Base-by-base conservation (phyloP, 2,888 invertebrate genomes). In the Leptinotarsa peninsularis region DNA sequence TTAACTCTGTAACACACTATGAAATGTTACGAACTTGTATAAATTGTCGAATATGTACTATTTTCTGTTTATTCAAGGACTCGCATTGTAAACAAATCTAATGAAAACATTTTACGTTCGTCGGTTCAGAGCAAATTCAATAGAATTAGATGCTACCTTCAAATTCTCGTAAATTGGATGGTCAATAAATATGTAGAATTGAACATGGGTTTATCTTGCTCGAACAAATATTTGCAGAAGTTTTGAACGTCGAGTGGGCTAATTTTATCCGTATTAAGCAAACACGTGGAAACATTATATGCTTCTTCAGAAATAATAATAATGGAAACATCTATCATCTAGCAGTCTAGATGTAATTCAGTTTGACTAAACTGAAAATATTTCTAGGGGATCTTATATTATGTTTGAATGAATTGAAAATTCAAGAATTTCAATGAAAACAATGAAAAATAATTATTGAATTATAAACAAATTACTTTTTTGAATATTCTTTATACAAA, bases 151-250 rank as follows among this genome's bases (percentile, higher is more conserved):
- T 33, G 43, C 18, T 43, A 33, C 63, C 27, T 63, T 63, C 43
- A 58, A 7, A 4, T 63, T 63, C 43, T 63, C 33, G 63, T 63
- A 10, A 63, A 63, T 58, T 63, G 33, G 17, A 63, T 7, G n/a
- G 33, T 33, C 27, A 63, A 63, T 63, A 43, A 63, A 63, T 33
- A 27, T 63, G 63, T 43, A n/a, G 63, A 5, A 17, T 33, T 27
- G 13, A 21, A 17, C 14, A 27, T 27, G 23, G 60, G 60, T 60
- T 60, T 33, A 63, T 63, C 33, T n/a, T 63, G n/a, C 7, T 43
- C 27, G 4, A 43, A 5, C 63, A 63, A 63, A 63, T 63, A 63
- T 63, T 63, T 63, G 18, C 33, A 43, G 17, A 18, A 33, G 63
- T 63, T 63, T 33, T 33, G 14, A n/a, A 33, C 13, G 17, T 7